Conservation (phyloP, 2,797 vertebrate genomes). For the Hemitrygon akajei region DNA sequence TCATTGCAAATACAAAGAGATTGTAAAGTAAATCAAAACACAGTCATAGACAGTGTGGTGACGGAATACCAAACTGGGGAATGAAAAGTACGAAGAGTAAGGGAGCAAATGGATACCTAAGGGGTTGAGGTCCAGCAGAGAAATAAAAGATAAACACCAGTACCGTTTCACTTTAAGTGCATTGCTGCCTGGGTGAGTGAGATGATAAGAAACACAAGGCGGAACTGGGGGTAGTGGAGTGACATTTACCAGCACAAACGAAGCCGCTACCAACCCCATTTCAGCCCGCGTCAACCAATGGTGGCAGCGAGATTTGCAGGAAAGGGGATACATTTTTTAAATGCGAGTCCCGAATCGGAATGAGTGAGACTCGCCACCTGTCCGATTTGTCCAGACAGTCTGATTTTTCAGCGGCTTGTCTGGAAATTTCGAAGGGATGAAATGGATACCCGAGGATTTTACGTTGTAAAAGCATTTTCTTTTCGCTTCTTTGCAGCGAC, state of each 20-base stretch:
- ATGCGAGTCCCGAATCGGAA: background rate
- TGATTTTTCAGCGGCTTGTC: no score
- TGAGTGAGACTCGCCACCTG: background rate
- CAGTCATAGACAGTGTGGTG: background rate
- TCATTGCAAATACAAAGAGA: background rate
- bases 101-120: background rate
- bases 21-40: no score
- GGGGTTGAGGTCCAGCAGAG: background rate
- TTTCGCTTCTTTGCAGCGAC: background rate
- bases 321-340: background rate
- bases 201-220: background rate
- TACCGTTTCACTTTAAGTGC: background rate
- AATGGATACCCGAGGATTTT: background rate
- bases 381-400: constrained; percentile 14
- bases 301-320: background rate
- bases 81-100: background rate
- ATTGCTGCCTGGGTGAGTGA: background rate
- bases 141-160: background rate
- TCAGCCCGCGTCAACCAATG: background rate
- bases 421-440: background rate
- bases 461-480: background rate
- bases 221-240: background rate
- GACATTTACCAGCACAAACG: background rate
- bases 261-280: background rate
- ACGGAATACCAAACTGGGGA: background rate